Evolutionary conservation across 2,113 vertebrate genomes (phyloP), one percentile per base, ranked within the genome.

Genomic region (Oncorhynchus clarkii): DNA sequence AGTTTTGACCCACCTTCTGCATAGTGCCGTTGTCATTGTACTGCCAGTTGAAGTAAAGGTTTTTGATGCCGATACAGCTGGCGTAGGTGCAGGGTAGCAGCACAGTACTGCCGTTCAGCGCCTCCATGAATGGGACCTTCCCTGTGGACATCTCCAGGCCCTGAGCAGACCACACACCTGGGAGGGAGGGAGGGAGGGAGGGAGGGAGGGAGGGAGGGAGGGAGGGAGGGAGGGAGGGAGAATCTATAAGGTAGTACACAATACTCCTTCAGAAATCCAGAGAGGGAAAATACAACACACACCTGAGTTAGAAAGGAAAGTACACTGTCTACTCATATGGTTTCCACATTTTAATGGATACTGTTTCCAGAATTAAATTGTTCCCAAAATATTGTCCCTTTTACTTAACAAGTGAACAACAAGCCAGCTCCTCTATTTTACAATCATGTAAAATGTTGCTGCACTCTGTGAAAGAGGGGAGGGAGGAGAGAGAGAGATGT

Each of bases 31-130:
- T 94, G 39, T 90, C 57, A 9, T 92, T 91, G 80, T 80, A 94
- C 31, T 92, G 91, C 97, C 97, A 99, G 8, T 79, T 92, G 92
- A 99, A 96, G 77, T 90, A 89, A 3, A 98, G 94, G 82, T 96
- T 82, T 48, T 93, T 68, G 9, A 97, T 97, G 80, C 97, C 97
- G 0, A 95, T 96, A 74, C 98, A 99, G 89, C 95, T 96, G 86
- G 59, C 12, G 76, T 98, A 99, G 20, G 45, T 73, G 82, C 97
- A 99, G 64, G 96, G 96, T 83, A 99, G 85, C 80, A 94, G 85
- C 60, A 98, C 91, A 0, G 96, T 87, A 4, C 96, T 94, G 82
- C 96, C 96, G 0, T 99, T 99, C 78, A 96, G 92, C 0, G 95
- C 96, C 27, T 88, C 92, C 73, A 98, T 85, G 20, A 89, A 93